phyloP scores from a whole-genome alignment of 2,113 vertebrate species.

The Alouatta palliata region DNA sequence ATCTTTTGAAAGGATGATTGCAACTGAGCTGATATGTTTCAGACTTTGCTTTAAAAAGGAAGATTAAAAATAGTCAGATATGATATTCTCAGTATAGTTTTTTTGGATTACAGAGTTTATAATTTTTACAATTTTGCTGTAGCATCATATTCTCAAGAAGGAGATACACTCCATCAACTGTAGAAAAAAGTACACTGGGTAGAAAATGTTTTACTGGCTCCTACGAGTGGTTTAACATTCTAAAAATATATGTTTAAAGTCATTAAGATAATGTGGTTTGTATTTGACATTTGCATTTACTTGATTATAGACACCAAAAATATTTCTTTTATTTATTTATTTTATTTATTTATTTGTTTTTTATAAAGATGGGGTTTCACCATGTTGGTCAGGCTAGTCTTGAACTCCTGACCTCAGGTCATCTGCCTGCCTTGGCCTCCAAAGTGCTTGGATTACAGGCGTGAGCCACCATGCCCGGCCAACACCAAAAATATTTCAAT shows the following conservation, averaged over 20 bases:
- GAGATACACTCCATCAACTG: neutral
- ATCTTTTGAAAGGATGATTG: neutral
- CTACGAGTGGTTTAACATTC: neutral
- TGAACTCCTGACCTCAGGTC: no score
- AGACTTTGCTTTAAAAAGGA: constrained; percentile 23
- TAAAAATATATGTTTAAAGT: neutral
- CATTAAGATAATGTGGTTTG: neutral
- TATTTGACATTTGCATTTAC: neutral
- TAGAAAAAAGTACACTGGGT: neutral
- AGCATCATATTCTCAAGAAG: neutral
- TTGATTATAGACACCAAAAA: neutral
- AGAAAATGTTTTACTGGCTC: neutral
- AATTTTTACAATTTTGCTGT: neutral
- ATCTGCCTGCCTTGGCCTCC: no score
- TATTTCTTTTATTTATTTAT: no score
- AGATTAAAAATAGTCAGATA: constrained; percentile 1
- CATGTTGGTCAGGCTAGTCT: no score
- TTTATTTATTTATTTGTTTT: no score
- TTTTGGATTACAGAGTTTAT: neutral
- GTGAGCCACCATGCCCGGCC: no score
- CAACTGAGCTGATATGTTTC: neutral
- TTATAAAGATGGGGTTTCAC: no score
- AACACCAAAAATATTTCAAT: neutral
- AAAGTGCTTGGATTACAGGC: no score
- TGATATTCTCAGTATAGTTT: neutral